Conservation (phyloP, 2,797 vertebrate species). For the Intellagama lesueurii region DNA sequence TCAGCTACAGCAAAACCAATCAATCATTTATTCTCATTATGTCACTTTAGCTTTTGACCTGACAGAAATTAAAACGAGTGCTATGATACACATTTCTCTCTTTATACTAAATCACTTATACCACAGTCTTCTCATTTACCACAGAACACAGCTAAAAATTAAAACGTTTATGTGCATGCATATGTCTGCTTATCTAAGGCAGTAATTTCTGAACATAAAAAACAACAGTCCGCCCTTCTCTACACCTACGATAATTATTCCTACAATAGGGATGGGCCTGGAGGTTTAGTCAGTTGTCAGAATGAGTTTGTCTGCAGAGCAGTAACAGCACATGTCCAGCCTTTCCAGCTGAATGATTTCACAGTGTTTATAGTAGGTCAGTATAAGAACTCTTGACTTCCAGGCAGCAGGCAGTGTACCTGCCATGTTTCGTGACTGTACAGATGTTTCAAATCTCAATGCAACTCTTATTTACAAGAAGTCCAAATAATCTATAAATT, state of each 20-base stretch:
- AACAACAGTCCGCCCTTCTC: rapidly evolving
- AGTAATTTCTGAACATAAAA: not conserved
- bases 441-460: constrained; percentile 9
- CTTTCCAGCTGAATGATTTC: constrained; percentile 29
- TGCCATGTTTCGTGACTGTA: constrained; percentile 31
- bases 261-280: constrained; percentile 34
- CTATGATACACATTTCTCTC: not conserved
- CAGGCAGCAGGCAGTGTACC: constrained; percentile 40
- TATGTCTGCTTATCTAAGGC: not conserved
- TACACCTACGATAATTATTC: constrained; percentile 45
- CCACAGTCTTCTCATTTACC: not conserved
- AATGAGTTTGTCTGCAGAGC: constrained; percentile 18
- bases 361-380: not conserved
- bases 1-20: not conserved
- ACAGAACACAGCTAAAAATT: not conserved
- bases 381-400: not conserved
- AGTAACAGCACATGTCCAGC: constrained; percentile 41
- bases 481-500: not conserved
- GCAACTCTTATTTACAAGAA: constrained; percentile 1
- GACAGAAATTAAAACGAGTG: not conserved
- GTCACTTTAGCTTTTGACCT: not conserved
- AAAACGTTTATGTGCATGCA: not conserved
- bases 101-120: rapidly evolving
- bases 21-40: not conserved
- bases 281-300: constrained; percentile 48